These are phyloP conservation scores for Nyctereutes procyonoides DNA, from an alignment of 2,113 vertebrate genomes.

Conservation along the genomic window DNA sequence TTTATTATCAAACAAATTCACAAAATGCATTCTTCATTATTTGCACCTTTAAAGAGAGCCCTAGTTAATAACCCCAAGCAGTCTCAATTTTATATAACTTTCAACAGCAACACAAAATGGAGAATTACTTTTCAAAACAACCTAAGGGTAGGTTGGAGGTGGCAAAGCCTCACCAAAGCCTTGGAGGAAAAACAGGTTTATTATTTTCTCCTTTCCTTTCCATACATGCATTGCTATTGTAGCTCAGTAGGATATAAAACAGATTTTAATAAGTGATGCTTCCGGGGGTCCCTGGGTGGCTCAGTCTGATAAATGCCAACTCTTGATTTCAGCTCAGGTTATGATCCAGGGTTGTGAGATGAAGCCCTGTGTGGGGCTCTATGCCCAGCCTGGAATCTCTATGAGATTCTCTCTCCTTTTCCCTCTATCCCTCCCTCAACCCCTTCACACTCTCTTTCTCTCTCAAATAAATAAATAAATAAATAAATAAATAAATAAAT, in stretches of 20 bases:
- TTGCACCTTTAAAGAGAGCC: neutral
- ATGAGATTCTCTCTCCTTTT: no score
- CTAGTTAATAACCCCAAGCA: neutral
- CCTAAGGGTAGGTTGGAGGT: neutral
- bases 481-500: no score
- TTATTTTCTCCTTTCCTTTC: neutral
- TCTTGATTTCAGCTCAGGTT: no score
- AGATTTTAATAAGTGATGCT: neutral
- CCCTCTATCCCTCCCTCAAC: no score
- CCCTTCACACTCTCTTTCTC: no score
- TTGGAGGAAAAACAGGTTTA: neutral
- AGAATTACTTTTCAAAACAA: constrained; percentile 8
- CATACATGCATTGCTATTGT: neutral
- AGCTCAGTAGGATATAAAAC: neutral
- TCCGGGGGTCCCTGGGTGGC: no score
- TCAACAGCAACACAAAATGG: neutral
- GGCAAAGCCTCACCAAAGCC: neutral
- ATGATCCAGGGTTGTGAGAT: no score
- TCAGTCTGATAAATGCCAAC: no score
- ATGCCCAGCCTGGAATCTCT: no score
- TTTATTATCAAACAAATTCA: constrained; percentile 18
- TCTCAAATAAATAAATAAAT: no score
- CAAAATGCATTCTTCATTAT: neutral
- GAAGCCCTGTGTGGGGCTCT: no score
- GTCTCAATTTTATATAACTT: neutral